Evolutionary conservation across 2,797 vertebrate species (phyloP).

Genomic region (Leptatherina wallacei): DNA sequence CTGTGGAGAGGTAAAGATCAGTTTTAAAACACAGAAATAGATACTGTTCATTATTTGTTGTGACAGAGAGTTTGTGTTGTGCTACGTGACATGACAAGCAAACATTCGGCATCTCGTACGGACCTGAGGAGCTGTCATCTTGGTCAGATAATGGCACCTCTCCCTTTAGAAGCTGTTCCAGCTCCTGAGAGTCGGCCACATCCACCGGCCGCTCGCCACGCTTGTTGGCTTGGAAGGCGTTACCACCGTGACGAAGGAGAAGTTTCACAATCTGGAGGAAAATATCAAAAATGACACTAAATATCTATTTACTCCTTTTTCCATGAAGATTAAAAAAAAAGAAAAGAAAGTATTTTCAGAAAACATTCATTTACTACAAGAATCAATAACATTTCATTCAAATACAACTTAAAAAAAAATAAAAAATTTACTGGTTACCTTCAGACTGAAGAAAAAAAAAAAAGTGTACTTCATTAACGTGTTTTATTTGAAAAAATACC

Average conservation of each 20-base stretch:
- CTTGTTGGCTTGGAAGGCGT: slow-evolving; percentile 98
- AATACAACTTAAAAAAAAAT: too few relatives aligned
- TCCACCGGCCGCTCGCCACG: slow-evolving; percentile 97
- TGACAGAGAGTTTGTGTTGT: neutral
- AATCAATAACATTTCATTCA: neutral
- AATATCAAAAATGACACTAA: neutral
- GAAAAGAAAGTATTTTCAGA: neutral
- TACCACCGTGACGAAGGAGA: slow-evolving; percentile 94
- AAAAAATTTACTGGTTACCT: too few relatives aligned
- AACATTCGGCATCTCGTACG: neutral
- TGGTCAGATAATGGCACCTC: slow-evolving; percentile 92
- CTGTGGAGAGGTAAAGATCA: slow-evolving; percentile 73
- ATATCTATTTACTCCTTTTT: neutral
- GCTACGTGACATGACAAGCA: neutral
- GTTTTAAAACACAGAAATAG: slow-evolving; percentile 1
- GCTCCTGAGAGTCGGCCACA: slow-evolving; percentile 95
- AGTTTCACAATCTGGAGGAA: slow-evolving; percentile 93
- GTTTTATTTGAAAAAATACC: too few relatives aligned
- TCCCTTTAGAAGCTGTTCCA: slow-evolving; percentile 94
- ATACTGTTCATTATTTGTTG: neutral
- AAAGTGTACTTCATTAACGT: too few relatives aligned
- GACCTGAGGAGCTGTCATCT: slow-evolving; percentile 96
- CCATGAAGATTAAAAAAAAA: neutral
- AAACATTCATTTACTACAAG: neutral
- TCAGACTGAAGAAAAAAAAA: too few relatives aligned